These are phyloP conservation scores for Pararge aegeria DNA, from an alignment of 1,140 invertebrate species.

Conservation along the genomic window DNA sequence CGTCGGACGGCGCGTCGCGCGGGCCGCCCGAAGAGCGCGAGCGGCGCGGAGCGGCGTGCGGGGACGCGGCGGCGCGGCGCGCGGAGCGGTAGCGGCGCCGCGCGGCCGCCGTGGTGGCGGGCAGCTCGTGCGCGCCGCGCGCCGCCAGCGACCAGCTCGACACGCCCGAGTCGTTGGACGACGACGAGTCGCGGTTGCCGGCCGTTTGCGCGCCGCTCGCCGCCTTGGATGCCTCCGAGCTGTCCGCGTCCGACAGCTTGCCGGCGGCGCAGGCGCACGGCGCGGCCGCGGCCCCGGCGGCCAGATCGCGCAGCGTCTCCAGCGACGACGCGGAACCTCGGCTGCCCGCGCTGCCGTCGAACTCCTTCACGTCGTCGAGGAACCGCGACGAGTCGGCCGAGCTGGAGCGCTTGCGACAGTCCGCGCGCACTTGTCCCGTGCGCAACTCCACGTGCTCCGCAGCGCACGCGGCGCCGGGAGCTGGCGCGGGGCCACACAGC, in stretches of 20 bases:
- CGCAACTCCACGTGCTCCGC: conserved; percentile 19
- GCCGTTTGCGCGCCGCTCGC: conserved; percentile 43
- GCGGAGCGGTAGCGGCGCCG: conserved; percentile 20
- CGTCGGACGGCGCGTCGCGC: conserved; percentile 13
- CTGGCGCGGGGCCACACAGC: conserved; percentile 61
- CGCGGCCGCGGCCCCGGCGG: conserved; percentile 28
- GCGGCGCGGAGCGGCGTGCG: conserved; percentile 16
- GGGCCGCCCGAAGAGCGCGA: conserved; percentile 22
- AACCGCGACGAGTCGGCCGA: conserved; percentile 86
- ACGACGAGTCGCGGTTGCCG: conserved; percentile 88
- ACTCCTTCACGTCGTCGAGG: conserved; percentile 80
- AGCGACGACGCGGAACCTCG: conserved; percentile 68
- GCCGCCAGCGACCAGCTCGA: conserved; percentile 82
- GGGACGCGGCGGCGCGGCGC: conserved; percentile 14
- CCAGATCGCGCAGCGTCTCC: conserved; percentile 74
- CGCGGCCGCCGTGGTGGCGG: conserved; percentile 41
- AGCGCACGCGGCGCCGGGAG: background rate
- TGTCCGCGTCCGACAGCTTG: conserved; percentile 62
- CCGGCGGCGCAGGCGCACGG: conserved; percentile 46
- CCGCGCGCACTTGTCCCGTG: conserved; percentile 29
- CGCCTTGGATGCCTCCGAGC: conserved; percentile 60
- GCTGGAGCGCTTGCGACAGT: conserved; percentile 82
- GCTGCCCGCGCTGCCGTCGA: conserved; percentile 68
- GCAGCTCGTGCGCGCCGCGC: conserved; percentile 80
- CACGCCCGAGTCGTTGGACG: conserved; percentile 91